Conservation (phyloP, 2,113 vertebrate genomes). For the Epinephelus cyanopodus region DNA sequence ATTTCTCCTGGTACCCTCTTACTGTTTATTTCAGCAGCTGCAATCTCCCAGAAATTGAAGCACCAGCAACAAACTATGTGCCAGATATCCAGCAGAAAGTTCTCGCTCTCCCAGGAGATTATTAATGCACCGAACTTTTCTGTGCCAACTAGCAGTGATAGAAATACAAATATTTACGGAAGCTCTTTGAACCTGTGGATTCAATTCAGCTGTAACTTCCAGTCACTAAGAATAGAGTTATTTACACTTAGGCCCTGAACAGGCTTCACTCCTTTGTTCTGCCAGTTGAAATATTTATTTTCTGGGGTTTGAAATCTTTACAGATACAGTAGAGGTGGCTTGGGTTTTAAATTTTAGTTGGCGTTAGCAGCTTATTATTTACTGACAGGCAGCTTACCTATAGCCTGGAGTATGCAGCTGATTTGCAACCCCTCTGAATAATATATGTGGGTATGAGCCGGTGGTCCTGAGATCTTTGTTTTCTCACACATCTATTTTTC, state of each 20-base stretch:
- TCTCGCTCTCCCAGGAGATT: constrained; percentile 8
- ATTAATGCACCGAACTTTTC: constrained; percentile 38
- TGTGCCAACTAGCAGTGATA: constrained; percentile 7
- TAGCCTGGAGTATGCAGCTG: background rate
- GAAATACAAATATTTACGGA: constrained; percentile 17
- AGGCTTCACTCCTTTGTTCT: constrained; percentile 23
- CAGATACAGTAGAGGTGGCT: constrained; percentile 13
- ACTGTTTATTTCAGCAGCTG: constrained; percentile 13
- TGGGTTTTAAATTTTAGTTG: background rate
- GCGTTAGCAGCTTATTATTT: constrained; percentile 36
- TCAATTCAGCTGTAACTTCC: constrained; percentile 14
- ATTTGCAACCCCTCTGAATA: constrained; percentile 38
- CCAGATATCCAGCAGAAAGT: constrained; percentile 21
- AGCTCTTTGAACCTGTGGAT: constrained; percentile 39
- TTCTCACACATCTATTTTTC: background rate
- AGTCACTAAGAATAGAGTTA: constrained; percentile 46
- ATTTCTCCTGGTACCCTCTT: background rate
- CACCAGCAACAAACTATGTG: constrained; percentile 8
- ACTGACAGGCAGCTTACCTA: constrained; percentile 10
- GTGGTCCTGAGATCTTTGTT: constrained; percentile 1
- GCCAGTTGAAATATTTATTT: constrained; percentile 40
- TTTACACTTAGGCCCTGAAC: constrained; percentile 34
- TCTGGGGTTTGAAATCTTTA: constrained; percentile 6
- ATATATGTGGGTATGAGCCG: constrained; percentile 7
- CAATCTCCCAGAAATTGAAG: constrained; percentile 18